Evolutionary conservation across 2,797 vertebrate species (phyloP), one percentile per base, ranked within the genome.

Genomic region (Gallinago solitaria): DNA sequence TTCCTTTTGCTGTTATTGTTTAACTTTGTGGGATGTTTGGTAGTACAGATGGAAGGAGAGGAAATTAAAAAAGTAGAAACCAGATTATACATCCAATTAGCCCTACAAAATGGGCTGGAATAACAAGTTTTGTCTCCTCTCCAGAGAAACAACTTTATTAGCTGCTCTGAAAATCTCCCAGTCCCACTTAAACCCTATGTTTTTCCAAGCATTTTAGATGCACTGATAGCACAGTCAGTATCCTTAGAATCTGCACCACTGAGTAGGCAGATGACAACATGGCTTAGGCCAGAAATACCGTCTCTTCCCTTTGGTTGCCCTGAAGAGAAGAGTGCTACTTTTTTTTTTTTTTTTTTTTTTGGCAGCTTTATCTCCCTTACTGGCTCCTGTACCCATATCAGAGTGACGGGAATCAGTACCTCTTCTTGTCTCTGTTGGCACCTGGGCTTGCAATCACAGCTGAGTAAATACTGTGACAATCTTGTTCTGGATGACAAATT

Each of bases 141-240:
- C 35, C 20, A 70, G 37, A 80, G 39, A 61, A 86, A 33, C 14
- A 48, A 7, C 41, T 30, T 64, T 32, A 70, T 9, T 63, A 50
- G 9, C 7, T 41, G 9, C 23, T 84, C 41, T 41, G 30, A 82
- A 75, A 90, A 11, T 59, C 25, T 76, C 77, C 24, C 20, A 48
- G 43, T 39, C 7, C 17, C 32, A 28, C 13, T 21, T 32, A 56
- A 75, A 27, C 3, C 2, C 2, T 8, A 16, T 18, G 9, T 35
- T 79, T 43, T 51, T 21, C 30, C 19, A 65, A 15, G 8, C 27
- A n/a, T 53, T 84, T 82, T 51, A 51, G 25, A 48, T 30, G 51
- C 2, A 59, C 6, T 0, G 1, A 27, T 24, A 25, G 6, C 1
- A 1, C 43, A 59, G 19, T 14, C 21, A 60, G 21, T 16, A 30